Conservation (phyloP, 2,888 invertebrate genomes). For the Latheticus oryzae region DNA sequence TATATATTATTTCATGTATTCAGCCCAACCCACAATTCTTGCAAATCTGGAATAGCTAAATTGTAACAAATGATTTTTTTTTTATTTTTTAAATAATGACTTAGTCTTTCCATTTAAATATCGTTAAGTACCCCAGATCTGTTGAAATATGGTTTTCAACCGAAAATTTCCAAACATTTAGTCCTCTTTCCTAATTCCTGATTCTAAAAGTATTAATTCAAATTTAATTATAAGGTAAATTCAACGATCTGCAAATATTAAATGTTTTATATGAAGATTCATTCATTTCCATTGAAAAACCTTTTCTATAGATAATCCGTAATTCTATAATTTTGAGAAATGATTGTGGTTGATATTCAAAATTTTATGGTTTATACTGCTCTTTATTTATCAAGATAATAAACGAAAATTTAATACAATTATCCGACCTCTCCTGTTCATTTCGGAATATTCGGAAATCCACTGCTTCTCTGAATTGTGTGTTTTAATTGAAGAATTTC, state of each 20-base stretch:
- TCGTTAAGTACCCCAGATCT: conserved; percentile 12
- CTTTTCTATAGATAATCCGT: conserved; percentile 10
- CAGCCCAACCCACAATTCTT: conserved; percentile 14
- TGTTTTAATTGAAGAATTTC: conserved; percentile 39
- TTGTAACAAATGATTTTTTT: conserved; percentile 20
- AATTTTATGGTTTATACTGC: conserved; percentile 18
- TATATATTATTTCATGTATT: conserved; percentile 15
- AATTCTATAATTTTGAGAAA: conserved; percentile 20
- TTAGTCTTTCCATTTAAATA: conserved; percentile 9
- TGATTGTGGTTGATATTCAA: conserved; percentile 17
- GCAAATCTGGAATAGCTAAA: conserved; percentile 24
- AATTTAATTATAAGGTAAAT: conserved; percentile 24
- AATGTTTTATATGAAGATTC: conserved; percentile 22
- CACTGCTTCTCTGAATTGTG: conserved; percentile 25
- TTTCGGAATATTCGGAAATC: conserved; percentile 30
- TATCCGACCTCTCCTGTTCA: conserved; percentile 20
- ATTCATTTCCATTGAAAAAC: conserved; percentile 18
- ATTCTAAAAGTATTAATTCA: conserved; percentile 18
- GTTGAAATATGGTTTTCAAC: conserved; percentile 23
- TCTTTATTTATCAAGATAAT: conserved; percentile 26
- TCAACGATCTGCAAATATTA: conserved; percentile 20
- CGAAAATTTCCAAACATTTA: conserved; percentile 15
- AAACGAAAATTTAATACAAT: conserved; percentile 26
- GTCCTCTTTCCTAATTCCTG: conserved; percentile 25
- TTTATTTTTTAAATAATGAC: conserved; percentile 9